Evolutionary conservation across 2,113 vertebrate genomes (phyloP), one percentile per base, ranked within the genome.

Genomic region (Gadus macrocephalus): DNA sequence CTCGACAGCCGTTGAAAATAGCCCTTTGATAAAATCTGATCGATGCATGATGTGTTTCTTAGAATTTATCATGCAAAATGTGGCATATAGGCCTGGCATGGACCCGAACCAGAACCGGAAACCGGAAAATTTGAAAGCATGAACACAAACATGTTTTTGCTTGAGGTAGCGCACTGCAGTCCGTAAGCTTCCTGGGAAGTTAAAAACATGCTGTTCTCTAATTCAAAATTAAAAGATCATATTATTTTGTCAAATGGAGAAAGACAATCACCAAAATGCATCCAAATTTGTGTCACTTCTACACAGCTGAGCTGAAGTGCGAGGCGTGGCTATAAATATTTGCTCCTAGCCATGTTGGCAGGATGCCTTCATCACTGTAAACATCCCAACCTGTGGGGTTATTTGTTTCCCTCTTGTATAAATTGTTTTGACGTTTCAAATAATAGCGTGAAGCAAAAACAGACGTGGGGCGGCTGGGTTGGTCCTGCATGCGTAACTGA

Each of bases 401-500:
- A 88, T 86, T 85, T 89, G 76, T 88, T 90, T 91, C 89, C 90
- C 90, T 90, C 42, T 87, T 85, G 84, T 90, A 86, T 91, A 91
- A 91, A 91, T 81, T 80, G 76, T 90, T 88, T 86, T 91, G 90
- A 92, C 88, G 77, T 91, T 77, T 49, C 79, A 67, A 89, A 91
- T 88, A 89, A 91, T 89, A 86, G 85, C 85, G 85, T 89, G 88
- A 90, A 83, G 83, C 86, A 87, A 89, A 85, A 79, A 22, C 25
- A 62, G 25, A 58, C 75, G 60, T 72, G 42, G 68, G 73, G 74
- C 82, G 76, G 64, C 76, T 85, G 81, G 80, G 74, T 80, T 83
- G 78, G 71, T 74, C 73, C 71, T 70, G 83, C 80, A 70, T 83
- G 86, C 65, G 68, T 68, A 73, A 20, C 75, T 59, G 61, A 66